Evolutionary conservation across 2,797 vertebrate species (phyloP), one percentile per base, ranked within the genome.

Genomic region (Sebastes steindachneri): DNA sequence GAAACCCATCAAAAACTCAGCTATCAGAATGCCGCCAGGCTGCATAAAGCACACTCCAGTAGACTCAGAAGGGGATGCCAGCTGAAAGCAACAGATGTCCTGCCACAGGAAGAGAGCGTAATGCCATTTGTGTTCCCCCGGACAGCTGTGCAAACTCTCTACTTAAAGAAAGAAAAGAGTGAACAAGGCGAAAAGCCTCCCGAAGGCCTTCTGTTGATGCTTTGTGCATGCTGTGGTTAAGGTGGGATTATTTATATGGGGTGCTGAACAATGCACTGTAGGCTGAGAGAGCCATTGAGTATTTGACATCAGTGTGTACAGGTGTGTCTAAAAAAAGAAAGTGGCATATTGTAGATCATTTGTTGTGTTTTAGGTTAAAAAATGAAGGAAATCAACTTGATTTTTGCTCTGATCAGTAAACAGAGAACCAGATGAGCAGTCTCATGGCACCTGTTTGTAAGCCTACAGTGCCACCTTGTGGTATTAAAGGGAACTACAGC

Each of bases 381-480:
- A 41, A 37, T 59, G 7, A n/a, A 74, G 9, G 2, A 75, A 75
- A 51, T 9, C 21, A 26, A 26, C 7, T 29, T 51, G 3, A 63
- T 35, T 8, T 67, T 57, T 35, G 28, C 33, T 11, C 33, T 21
- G 14, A 66, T 55, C 60, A 68, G 58, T 53, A 17, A 55, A 31
- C 1, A 17, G 5, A 51, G 11, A 51, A 41, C 48, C 9, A 8
- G 14, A 59, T 7, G 31, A 4, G 14, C 12, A 3, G 53, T 29
- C 3, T 21, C 26, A 21, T 4, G 1, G 3, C 8, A 23, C 23
- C 57, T 75, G 89, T 95, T 92, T 89, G 65, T 94, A 81, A 82
- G 83, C 82, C 83, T 91, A 79, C 89, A 92, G 84, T 92, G 93
- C 79, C 95, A 93, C 93, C 77, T 31, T 90, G 95, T 96, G 96